Evolutionary conservation across 2,797 vertebrate genomes (phyloP).

Genomic region (Cynopterus sphinx): DNA sequence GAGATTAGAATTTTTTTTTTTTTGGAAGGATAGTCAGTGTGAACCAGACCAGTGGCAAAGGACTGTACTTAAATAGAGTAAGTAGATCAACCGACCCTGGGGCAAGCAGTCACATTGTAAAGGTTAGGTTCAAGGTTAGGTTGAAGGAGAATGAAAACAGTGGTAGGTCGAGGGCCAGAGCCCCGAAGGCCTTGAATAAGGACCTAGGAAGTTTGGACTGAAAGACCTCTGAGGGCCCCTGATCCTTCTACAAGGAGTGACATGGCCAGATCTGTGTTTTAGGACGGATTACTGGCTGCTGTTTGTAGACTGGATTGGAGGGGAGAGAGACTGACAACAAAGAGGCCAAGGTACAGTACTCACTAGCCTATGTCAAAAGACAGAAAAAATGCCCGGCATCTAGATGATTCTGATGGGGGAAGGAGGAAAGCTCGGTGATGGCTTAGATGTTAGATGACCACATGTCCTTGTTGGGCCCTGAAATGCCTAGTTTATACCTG

Average conservation of each 20-base stretch:
- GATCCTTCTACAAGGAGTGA: not conserved
- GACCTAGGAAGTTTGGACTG: not conserved
- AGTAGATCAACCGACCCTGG: not conserved
- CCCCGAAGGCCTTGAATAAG: not conserved
- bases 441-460: not conserved
- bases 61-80: not conserved
- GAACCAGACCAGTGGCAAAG: not conserved
- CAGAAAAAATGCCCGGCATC: not conserved
- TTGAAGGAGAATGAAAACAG: not conserved
- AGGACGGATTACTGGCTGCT: not conserved
- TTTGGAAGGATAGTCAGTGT: not conserved
- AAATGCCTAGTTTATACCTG: not conserved
- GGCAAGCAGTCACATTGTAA: accelerated
- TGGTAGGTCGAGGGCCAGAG: not conserved
- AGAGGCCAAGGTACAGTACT: not conserved
- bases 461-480: not conserved
- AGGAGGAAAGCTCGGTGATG: too few species aligned
- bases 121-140: not conserved
- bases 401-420: not conserved
- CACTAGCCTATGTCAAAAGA: not conserved
- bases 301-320: not conserved
- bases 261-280: not conserved
- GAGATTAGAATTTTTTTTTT: not conserved
- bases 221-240: not conserved
- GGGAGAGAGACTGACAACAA: not conserved